Base-by-base conservation (phyloP, 2,797 vertebrate species). In the Crossoptilon crossoptilon region DNA sequence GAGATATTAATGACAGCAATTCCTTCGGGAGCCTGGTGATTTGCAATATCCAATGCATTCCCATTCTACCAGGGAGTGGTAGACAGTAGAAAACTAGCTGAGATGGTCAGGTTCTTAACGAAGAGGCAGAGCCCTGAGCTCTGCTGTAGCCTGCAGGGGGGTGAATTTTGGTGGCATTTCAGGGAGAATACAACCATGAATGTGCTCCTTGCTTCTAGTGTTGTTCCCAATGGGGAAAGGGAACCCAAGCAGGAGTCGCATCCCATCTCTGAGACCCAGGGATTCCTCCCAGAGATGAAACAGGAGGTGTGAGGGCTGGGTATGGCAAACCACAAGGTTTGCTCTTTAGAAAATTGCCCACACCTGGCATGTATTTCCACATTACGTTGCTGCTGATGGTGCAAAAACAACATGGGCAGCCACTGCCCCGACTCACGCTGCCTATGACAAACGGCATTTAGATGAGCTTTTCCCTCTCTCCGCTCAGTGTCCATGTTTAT, bases 31-130 rank as follows among this genome's bases (percentile, higher is more conserved):
- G 56, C 56, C 23, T 0, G 0, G 29, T 10, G 59, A 85, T 84
- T 90, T 92, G 94, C 89, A 94, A 87, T 91, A 94, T 59, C 79
- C 80, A 70, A 59, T 55, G 53, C 69, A 64, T 79, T 77, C 77
- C 87, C 83, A 41, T 60, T 90, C 79, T 66, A 43, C 24, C 64
- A 56, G 33, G 39, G 46, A 68, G 44, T 5, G 68, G 80, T 27
- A 49, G 70, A 92, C 81, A 81, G 39, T 14, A 63, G 67, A 43
- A 84, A 84, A 81, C 56, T 14, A 44, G 69, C 62, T 1, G 21
- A 56, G 77, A 16, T 58, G 84, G 60, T 35, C 48, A 7, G 55
- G 56, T 80, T 73, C 73, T 94, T 44, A 44, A 77, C 64, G 76
- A 41, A 70, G 82, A 64, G 76, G 75, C 33, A 33, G 48, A 91